These are phyloP conservation scores for Zoroaster sp. DNA, from an alignment of 53 echinoderm and acorn worm species.

Conservation along the genomic window DNA sequence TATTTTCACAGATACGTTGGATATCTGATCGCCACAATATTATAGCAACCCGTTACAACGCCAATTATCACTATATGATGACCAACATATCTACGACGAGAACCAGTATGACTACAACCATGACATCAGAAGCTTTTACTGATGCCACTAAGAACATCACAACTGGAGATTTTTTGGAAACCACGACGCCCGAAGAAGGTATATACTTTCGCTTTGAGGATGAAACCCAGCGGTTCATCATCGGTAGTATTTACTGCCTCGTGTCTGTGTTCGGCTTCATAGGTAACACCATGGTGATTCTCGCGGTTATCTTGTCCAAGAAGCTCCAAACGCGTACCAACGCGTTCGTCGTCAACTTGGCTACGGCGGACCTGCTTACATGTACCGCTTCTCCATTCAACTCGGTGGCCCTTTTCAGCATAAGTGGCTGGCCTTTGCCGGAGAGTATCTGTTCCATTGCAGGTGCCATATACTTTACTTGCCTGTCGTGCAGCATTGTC, in stretches of 20 bases:
- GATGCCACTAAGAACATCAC: no score
- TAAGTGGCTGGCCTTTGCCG: conserved; percentile 57
- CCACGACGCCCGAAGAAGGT: conserved; percentile 7
- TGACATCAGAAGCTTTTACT: no score
- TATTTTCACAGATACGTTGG: no score
- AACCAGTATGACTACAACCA: no score
- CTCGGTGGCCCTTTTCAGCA: conserved; percentile 47
- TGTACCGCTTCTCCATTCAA: conserved; percentile 22
- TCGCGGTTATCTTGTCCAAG: conserved; percentile 61
- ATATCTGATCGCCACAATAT: no score
- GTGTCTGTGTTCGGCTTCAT: conserved; percentile 48
- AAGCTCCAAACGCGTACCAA: conserved; percentile 70
- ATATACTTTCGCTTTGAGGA: conserved; percentile 49
- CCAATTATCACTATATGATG: no score
- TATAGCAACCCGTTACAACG: no score
- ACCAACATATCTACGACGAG: no score
- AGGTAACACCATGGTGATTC: conserved; percentile 66
- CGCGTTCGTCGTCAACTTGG: conserved; percentile 71
- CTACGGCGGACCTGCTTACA: conserved; percentile 55
- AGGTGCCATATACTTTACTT: conserved; percentile 3
- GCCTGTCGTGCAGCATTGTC: conserved; percentile 53
- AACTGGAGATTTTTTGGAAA: no score
- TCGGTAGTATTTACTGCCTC: conserved; percentile 27
- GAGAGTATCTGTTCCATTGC: conserved; percentile 17
- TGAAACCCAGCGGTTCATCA: conserved; percentile 44